Conservation (phyloP, 2,888 invertebrate species). For the Digitonthophagus gazella region DNA sequence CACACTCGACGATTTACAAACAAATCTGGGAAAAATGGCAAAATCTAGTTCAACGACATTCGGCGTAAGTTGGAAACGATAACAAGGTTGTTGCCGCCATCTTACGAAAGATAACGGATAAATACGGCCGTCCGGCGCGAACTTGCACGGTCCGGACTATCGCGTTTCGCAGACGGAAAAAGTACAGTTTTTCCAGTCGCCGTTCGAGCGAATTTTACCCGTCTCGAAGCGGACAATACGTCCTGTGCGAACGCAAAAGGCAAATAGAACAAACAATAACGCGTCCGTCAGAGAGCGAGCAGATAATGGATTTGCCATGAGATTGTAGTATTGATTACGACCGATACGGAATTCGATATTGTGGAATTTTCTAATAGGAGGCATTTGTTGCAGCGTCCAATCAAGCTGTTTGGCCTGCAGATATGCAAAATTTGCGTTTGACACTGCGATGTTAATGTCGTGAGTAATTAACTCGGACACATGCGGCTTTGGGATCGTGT, state of each 20-base stretch:
- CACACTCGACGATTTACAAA: constrained; percentile 22
- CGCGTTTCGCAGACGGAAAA: not conserved
- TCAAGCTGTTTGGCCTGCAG: not conserved
- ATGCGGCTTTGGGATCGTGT: not conserved
- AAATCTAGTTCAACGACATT: constrained; percentile 37
- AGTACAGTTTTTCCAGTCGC: not conserved
- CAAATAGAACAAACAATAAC: not conserved
- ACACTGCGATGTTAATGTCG: not conserved
- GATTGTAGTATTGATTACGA: not conserved
- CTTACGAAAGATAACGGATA: constrained; percentile 33
- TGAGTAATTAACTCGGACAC: not conserved
- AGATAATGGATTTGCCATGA: not conserved
- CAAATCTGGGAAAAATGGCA: constrained; percentile 30
- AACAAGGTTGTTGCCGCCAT: constrained; percentile 36
- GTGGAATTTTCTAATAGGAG: not conserved
- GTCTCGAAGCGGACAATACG: not conserved
- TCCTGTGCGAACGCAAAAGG: not conserved
- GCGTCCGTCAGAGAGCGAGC: not conserved
- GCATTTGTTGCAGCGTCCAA: not conserved
- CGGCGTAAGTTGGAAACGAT: constrained; percentile 32
- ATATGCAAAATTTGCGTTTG: not conserved
- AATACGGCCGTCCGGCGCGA: constrained; percentile 23
- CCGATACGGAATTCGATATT: not conserved
- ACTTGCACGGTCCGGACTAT: too few species aligned
- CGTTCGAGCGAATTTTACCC: not conserved